Evolutionary conservation across 2,888 invertebrate genomes (phyloP).

Genomic region (Machimus rusticus): DNA sequence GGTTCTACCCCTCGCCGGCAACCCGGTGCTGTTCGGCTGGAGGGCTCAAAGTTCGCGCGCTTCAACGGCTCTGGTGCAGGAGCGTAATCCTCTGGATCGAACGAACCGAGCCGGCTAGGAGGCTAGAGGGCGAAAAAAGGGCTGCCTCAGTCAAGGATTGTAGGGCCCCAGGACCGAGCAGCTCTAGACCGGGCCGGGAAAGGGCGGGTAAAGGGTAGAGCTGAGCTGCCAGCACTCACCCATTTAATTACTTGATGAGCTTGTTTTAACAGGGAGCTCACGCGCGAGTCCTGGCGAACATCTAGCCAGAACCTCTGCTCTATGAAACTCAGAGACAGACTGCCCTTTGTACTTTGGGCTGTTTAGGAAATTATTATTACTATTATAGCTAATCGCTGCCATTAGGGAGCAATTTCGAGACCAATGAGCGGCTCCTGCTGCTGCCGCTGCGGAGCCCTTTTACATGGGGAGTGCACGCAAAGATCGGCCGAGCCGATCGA

Average conservation of each 20-base stretch:
- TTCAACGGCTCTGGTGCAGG: background rate
- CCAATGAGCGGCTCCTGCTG: background rate
- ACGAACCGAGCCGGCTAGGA: too few relatives aligned
- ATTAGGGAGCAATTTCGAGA: background rate
- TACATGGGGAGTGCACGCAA: background rate
- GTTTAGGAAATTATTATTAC: conserved; percentile 24
- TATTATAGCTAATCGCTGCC: conserved; percentile 18
- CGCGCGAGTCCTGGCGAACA: background rate
- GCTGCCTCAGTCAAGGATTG: background rate
- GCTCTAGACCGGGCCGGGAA: background rate
- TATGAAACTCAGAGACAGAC: background rate
- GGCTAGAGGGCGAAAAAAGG: background rate
- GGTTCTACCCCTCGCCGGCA: background rate
- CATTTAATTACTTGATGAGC: conserved; percentile 8
- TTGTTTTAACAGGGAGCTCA: background rate
- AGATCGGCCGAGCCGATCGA: background rate
- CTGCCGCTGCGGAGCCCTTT: background rate
- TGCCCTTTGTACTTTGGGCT: background rate
- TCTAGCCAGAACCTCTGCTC: background rate
- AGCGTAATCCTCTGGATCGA: background rate
- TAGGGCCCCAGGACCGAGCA: background rate
- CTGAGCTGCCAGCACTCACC: background rate
- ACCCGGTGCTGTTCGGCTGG: background rate
- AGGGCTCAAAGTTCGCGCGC: conserved; percentile 18
- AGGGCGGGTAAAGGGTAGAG: background rate